These are phyloP conservation scores for Florisuga fusca DNA, from an alignment of 2,797 vertebrate genomes.

Conservation along the genomic window DNA sequence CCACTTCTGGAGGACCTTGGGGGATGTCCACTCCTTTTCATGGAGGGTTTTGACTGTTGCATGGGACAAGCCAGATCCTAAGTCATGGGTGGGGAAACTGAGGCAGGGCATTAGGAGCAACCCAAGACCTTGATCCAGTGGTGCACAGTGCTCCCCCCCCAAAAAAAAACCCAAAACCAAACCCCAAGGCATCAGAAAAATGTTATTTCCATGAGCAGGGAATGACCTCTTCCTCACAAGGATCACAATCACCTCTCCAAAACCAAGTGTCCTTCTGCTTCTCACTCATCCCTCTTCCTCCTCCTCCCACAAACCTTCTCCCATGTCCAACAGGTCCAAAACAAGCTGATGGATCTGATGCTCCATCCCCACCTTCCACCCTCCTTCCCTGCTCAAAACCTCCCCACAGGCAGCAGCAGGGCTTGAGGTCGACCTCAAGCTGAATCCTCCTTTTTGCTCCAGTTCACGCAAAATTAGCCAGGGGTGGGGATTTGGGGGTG, in stretches of 20 bases:
- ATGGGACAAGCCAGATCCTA: neutral
- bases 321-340: fast-evolving
- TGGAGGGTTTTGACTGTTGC: fast-evolving
- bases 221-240: neutral
- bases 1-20: neutral
- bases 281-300: neutral
- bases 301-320: neutral
- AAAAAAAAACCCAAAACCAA: too few species aligned
- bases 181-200: neutral
- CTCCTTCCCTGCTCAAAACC: neutral
- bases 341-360: fast-evolving
- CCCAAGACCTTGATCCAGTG: fast-evolving
- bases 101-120: neutral
- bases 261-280: neutral
- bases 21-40: neutral
- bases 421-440: fast-evolving
- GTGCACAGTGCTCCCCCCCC: fast-evolving
- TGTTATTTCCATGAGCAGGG: fast-evolving
- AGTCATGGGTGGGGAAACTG: neutral
- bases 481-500: neutral
- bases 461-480: fast-evolving
- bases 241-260: neutral
- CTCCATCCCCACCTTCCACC: neutral
- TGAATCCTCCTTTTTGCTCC: neutral
- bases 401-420: fast-evolving